Base-by-base conservation (phyloP, 2,888 invertebrate species). In the Athalia rosae region DNA sequence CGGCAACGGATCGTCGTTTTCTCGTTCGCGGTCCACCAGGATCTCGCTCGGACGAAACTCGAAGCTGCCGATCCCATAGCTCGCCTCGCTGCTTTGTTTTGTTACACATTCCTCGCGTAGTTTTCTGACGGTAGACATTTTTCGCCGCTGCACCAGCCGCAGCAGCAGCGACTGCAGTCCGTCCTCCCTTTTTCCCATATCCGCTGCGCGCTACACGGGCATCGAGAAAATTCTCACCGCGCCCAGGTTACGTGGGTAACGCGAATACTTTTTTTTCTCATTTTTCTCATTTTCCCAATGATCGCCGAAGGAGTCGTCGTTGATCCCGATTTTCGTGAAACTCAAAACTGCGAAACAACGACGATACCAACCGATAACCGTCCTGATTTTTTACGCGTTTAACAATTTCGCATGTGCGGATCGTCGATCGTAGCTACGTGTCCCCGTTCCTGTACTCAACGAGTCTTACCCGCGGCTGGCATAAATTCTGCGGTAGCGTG, bases 121-220 rank as follows among this genome's bases (percentile, higher is more conserved):
- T 62, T 74, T 80, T 80, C 77, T 79, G 81, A 83, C 80, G 80
- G 81, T 79, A 79, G 82, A 83, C 80, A 80, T 84, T 83, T 28
- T 28, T 83, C 81, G 79, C 81, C 79, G 71, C 78, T 11, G 11
- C 15, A 28, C 79, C 78, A 41, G 13, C 69, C 9, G 62, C 41
- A 66, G 50, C 63, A 28, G 28, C 28, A 28, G 28, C 28, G 28
- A 28, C 28, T 28, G 58, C 43, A 69, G 63, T 47, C 73, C 9
- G n/a, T 53, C 28, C 28, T 48, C 11, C 47, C 48, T 11, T 13
- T 48, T 7, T 47, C 47, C n/a, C n/a, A 9, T 13, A 6, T 66
- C 11, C 9, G 4, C 13, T 11, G 45, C 41, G 6, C 58, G 13
- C 71, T 45, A 71, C 43, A 45, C 71, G 28, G 9, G 56, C 58